Evolutionary conservation across 2,113 vertebrate genomes (phyloP).

Genomic region (Forbesichthys agassizii): DNA sequence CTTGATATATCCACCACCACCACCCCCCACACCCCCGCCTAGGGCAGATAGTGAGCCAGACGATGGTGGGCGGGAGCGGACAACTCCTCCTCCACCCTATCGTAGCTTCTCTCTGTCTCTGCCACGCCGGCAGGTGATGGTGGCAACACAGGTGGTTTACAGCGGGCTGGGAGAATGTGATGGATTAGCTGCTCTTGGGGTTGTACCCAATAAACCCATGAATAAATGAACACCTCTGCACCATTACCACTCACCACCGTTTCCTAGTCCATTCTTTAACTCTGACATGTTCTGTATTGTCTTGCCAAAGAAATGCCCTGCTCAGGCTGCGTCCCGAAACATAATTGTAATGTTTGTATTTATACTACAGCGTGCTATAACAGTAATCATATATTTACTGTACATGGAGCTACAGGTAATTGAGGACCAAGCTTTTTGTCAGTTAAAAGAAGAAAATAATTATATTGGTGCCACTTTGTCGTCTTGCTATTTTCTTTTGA

Average conservation of each 20-base stretch:
- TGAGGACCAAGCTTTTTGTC: not conserved
- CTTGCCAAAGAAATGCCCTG: too few relatives aligned
- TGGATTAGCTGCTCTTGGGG: slow-evolving; percentile 20
- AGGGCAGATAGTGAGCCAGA: slow-evolving; percentile 3
- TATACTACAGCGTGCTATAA: too few relatives aligned
- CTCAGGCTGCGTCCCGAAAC: too few relatives aligned
- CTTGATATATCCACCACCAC: slow-evolving; percentile 20
- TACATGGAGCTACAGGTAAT: too few relatives aligned
- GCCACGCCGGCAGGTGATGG: not conserved
- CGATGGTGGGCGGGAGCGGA: slow-evolving; percentile 23
- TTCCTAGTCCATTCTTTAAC: not conserved
- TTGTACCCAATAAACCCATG: slow-evolving; percentile 28
- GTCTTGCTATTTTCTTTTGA: not conserved
- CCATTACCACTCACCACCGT: not conserved
- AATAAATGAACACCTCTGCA: not conserved
- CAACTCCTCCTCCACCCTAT: not conserved
- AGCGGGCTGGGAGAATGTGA: slow-evolving; percentile 15
- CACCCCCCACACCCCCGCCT: not conserved
- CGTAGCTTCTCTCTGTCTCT: too few relatives aligned
- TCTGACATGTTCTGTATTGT: not conserved
- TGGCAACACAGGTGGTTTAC: slow-evolving; percentile 27
- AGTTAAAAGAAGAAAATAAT: not conserved
- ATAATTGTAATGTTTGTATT: too few relatives aligned
- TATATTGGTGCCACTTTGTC: too few relatives aligned
- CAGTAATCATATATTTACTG: too few relatives aligned